These are phyloP conservation scores for Anthopleura xanthogrammica DNA, from an alignment of 92 coral and sea anemone genomes.

Conservation along the genomic window DNA sequence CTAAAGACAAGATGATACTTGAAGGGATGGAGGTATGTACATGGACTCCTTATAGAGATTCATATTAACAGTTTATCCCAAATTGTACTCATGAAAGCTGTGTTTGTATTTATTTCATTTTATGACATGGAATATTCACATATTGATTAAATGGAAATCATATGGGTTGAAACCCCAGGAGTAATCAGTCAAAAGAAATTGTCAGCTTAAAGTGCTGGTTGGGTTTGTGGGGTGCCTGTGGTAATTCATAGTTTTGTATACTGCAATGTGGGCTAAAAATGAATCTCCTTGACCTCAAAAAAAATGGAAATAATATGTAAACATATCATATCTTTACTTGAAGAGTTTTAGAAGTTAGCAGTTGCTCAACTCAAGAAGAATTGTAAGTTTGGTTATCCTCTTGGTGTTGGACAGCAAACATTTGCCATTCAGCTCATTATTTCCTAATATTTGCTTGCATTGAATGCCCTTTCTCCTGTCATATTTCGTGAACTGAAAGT, in stretches of 20 bases:
- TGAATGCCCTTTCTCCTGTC: no score
- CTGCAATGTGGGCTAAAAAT: slow-evolving; percentile 89
- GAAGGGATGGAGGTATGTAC: no score
- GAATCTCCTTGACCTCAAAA: slow-evolving; percentile 81
- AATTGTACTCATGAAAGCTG: background rate
- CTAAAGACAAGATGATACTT: no score
- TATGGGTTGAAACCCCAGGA: background rate
- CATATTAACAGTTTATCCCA: background rate
- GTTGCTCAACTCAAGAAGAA: background rate
- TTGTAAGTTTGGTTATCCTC: no score
- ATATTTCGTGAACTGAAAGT: no score
- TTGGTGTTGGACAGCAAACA: no score
- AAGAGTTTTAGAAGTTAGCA: background rate
- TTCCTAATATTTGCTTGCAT: no score
- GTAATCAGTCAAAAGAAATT: background rate
- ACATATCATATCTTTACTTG: background rate
- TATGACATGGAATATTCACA: background rate
- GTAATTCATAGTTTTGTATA: slow-evolving; percentile 79
- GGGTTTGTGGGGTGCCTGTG: slow-evolving; percentile 85
- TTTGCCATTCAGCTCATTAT: no score
- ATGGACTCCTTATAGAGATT: no score
- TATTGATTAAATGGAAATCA: background rate
- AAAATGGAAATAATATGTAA: background rate
- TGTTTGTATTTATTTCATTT: background rate
- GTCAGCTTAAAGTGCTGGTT: slow-evolving; percentile 69